Conservation (phyloP, 1,140 invertebrate genomes). For the Apolygus lucorum region DNA sequence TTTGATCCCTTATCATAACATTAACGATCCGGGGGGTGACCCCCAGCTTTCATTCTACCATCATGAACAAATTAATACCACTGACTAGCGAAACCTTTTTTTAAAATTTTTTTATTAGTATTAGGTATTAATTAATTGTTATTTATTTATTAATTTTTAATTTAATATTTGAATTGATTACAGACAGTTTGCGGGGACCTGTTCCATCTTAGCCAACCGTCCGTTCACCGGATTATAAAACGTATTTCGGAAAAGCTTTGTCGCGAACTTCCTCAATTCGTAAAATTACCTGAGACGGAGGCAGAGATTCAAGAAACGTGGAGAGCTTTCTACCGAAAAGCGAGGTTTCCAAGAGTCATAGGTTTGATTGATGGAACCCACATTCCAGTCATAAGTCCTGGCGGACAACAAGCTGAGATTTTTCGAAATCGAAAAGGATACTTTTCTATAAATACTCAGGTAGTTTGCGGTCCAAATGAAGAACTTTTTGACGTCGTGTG, state of each 20-base stretch:
- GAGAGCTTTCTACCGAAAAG: not conserved
- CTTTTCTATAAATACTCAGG: constrained; percentile 37
- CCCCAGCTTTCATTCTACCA: not conserved
- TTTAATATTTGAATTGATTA: not conserved
- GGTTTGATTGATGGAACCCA: not conserved
- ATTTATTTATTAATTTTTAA: not conserved
- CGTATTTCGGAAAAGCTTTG: not conserved
- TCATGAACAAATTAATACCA: not conserved
- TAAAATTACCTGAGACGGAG: not conserved
- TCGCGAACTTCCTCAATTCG: not conserved
- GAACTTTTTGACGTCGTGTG: constrained; percentile 36
- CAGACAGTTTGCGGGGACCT: not conserved
- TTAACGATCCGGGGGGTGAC: not conserved
- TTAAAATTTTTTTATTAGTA: not conserved
- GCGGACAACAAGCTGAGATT: not conserved
- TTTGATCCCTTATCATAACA: too few species aligned
- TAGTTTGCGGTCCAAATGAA: constrained; percentile 34
- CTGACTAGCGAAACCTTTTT: not conserved
- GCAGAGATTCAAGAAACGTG: not conserved
- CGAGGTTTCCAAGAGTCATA: too few species aligned
- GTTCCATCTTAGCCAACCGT: not conserved
- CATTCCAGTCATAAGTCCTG: not conserved
- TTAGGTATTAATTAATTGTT: not conserved
- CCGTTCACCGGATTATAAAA: not conserved
- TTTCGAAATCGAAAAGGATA: not conserved